Evolutionary conservation across 2,888 invertebrate genomes (phyloP).

Genomic region (Harpalus rufipes): DNA sequence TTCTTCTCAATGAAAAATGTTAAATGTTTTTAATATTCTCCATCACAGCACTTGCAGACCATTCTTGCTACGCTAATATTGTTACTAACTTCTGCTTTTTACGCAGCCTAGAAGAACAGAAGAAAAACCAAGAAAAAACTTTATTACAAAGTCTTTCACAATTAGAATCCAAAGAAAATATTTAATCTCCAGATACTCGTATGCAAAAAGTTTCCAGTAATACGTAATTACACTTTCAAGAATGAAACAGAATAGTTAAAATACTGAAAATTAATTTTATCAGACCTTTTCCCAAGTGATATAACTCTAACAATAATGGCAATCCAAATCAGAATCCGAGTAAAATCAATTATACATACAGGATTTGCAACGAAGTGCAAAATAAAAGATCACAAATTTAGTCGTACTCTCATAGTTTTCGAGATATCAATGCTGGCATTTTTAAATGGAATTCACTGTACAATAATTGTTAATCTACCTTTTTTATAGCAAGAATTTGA

Average conservation of each 20-base stretch:
- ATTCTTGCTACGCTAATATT: constrained; percentile 15
- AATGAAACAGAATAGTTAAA: not conserved
- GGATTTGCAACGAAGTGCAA: too few relatives aligned
- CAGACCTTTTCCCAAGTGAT: not conserved
- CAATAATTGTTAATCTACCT: too few relatives aligned
- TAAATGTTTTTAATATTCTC: constrained; percentile 44
- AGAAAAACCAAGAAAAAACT: not conserved
- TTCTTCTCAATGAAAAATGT: constrained; percentile 49
- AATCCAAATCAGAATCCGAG: too few relatives aligned
- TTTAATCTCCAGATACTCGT: not conserved
- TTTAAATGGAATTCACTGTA: too few relatives aligned
- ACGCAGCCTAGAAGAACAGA: not conserved
- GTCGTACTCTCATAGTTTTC: too few relatives aligned
- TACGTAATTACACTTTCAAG: not conserved
- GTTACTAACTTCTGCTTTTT: constrained; percentile 39
- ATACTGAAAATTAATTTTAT: not conserved
- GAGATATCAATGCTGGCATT: too few relatives aligned
- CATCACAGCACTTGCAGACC: not conserved
- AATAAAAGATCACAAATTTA: too few relatives aligned
- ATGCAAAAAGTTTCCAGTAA: not conserved
- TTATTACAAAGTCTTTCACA: constrained; percentile 9
- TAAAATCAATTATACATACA: too few relatives aligned
- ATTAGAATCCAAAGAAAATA: not conserved
- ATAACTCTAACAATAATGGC: not conserved
- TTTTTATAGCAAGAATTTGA: too few relatives aligned